phyloP scores from a whole-genome alignment of 30 jellyfish, hydroid and myxozoan genomes.

The Aurelia coerulea region DNA sequence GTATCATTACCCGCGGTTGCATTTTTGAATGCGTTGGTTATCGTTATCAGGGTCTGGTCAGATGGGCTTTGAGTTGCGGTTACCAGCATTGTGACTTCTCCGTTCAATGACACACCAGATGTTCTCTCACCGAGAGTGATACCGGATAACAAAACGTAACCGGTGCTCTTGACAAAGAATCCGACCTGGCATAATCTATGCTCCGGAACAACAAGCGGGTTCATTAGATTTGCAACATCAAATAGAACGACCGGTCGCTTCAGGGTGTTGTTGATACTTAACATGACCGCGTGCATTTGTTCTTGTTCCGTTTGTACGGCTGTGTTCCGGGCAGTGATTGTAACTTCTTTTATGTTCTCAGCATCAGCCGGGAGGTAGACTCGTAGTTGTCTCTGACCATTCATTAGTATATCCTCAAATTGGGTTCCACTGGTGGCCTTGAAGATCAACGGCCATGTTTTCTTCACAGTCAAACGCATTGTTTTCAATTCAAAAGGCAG shows the following conservation, averaged over 20 bases:
- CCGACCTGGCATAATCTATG: constrained; percentile 80
- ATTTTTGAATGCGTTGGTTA: constrained; percentile 1
- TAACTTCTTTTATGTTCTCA: constrained; percentile 12
- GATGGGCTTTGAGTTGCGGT: constrained; percentile 51
- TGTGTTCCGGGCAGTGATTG: constrained; percentile 24
- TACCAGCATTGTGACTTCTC: constrained; percentile 42
- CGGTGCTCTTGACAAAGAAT: constrained; percentile 73
- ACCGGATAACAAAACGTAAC: constrained; percentile 76
- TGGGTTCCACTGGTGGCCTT: constrained; percentile 77
- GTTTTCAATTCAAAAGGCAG: constrained; percentile 66
- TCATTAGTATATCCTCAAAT: constrained; percentile 67
- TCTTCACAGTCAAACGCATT: constrained; percentile 48
- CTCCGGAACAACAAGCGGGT: constrained; percentile 87
- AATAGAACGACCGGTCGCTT: constrained; percentile 69
- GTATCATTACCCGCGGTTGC: not conserved
- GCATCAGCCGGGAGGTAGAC: constrained; percentile 46
- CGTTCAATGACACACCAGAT: constrained; percentile 72
- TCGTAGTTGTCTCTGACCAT: constrained; percentile 90
- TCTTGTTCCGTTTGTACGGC: constrained; percentile 18
- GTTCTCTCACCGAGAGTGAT: constrained; percentile 66
- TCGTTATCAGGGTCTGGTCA: constrained; percentile 20
- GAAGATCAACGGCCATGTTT: constrained; percentile 88
- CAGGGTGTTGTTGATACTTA: constrained; percentile 80
- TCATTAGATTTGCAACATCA: constrained; percentile 76
- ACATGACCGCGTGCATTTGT: constrained; percentile 49